Evolutionary conservation across 1,140 invertebrate genomes (phyloP).

Genomic region (Bombus breviceps): DNA sequence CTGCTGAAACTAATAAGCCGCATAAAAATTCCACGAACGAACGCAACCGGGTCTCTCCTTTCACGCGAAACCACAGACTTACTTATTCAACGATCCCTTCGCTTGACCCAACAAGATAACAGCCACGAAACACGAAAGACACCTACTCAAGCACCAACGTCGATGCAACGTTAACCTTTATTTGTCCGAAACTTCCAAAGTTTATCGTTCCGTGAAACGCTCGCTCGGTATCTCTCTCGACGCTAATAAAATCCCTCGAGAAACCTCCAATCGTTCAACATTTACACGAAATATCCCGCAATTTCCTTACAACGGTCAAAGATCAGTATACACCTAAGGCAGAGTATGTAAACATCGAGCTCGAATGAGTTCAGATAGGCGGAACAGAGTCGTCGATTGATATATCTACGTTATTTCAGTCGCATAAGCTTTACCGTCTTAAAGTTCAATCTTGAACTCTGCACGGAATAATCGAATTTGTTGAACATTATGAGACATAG

Average conservation of each 20-base stretch:
- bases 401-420: not conserved
- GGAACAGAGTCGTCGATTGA: not conserved
- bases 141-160: not conserved
- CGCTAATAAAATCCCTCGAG: not conserved
- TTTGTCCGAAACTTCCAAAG: not conserved
- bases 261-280: not conserved
- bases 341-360: not conserved
- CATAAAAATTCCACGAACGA: constrained; percentile 19
- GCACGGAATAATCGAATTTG: too few relatives aligned
- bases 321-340: not conserved
- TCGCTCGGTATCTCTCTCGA: not conserved
- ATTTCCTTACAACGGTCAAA: constrained; percentile 13
- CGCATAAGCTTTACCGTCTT: too few relatives aligned
- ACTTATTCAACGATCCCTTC: constrained; percentile 26
- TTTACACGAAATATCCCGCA: not conserved
- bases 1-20: not conserved
- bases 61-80: constrained; percentile 11
- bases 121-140: constrained; percentile 21
- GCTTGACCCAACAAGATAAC: constrained; percentile 20
- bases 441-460: too few relatives aligned
- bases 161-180: constrained; percentile 23
- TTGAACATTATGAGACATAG: too few relatives aligned
- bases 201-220: constrained; percentile 21
- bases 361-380: not conserved
- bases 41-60: not conserved